phyloP scores from a whole-genome alignment of 2,888 invertebrate genomes.

The Ichneumoninae sp. region DNA sequence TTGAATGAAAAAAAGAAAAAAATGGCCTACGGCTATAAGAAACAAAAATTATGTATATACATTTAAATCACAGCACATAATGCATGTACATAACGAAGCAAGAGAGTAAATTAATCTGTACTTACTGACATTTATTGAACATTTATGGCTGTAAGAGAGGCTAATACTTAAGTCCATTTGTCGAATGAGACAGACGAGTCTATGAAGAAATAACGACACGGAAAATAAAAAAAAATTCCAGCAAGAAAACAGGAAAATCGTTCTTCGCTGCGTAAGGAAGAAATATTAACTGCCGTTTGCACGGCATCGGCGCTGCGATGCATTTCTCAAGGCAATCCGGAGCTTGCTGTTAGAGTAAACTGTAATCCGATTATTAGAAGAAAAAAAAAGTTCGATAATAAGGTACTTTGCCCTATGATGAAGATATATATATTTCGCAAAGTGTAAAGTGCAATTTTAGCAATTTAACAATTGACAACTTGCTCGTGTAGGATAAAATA shows the following conservation, averaged over 20 bases:
- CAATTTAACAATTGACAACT: neutral
- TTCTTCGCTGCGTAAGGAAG: neutral
- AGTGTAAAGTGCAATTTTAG: conserved; percentile 22
- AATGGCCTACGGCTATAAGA: conserved; percentile 33
- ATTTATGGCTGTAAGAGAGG: conserved; percentile 72
- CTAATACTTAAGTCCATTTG: conserved; percentile 65
- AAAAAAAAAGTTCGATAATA: conserved; percentile 8
- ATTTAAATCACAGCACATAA: conserved; percentile 56
- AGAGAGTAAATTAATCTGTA: conserved; percentile 71
- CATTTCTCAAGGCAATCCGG: neutral
- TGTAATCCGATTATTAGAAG: conserved; percentile 2
- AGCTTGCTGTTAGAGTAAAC: neutral
- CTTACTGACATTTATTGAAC: conserved; percentile 74
- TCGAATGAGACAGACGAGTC: neutral
- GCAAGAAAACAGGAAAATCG: neutral
- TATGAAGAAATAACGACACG: conserved; percentile 20
- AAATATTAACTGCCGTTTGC: neutral
- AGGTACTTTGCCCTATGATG: conserved; percentile 17
- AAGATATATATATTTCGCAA: conserved; percentile 19
- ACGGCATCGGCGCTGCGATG: neutral
- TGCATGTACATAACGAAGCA: conserved; percentile 52
- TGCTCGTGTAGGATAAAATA: conserved; percentile 20
- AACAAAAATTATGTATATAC: conserved; percentile 62
- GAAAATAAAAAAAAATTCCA: neutral
- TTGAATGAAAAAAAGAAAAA: conserved; percentile 8